Conservation (phyloP, 1,140 invertebrate genomes). For the Magallana angulata region DNA sequence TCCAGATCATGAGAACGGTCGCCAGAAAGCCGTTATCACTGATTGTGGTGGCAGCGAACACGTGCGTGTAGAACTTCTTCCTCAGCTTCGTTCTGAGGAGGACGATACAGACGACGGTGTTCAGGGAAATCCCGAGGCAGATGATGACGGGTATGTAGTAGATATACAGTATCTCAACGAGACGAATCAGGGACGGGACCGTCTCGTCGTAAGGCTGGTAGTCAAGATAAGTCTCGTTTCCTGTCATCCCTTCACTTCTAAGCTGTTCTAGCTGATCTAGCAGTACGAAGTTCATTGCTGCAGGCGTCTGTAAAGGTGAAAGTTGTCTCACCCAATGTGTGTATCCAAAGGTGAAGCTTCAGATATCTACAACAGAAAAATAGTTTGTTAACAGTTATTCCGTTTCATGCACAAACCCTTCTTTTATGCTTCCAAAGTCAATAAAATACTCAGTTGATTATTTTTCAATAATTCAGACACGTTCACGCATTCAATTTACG, state of each 20-base stretch:
- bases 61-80: slow-evolving; percentile 66
- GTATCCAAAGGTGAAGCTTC: too few species aligned
- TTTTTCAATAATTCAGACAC: too few species aligned
- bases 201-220: slow-evolving; percentile 43
- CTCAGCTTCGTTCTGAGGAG: slow-evolving; percentile 61
- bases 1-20: slow-evolving; percentile 66
- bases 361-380: background rate
- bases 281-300: background rate
- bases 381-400: too few species aligned
- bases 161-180: slow-evolving; percentile 50
- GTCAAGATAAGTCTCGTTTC: slow-evolving; percentile 39
- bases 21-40: slow-evolving; percentile 63
- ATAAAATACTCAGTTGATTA: too few species aligned
- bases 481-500: too few species aligned
- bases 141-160: slow-evolving; percentile 63
- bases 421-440: too few species aligned
- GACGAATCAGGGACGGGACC: slow-evolving; percentile 26
- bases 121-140: slow-evolving; percentile 52
- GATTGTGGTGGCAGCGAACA: slow-evolving; percentile 64
- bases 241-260: slow-evolving; percentile 7
- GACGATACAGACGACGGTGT: slow-evolving; percentile 54
- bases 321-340: background rate
- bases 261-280: background rate
- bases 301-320: background rate
- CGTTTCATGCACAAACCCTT: too few species aligned